Conservation (phyloP, 2,888 invertebrate species). For the Hirtodrosophila confusa region DNA sequence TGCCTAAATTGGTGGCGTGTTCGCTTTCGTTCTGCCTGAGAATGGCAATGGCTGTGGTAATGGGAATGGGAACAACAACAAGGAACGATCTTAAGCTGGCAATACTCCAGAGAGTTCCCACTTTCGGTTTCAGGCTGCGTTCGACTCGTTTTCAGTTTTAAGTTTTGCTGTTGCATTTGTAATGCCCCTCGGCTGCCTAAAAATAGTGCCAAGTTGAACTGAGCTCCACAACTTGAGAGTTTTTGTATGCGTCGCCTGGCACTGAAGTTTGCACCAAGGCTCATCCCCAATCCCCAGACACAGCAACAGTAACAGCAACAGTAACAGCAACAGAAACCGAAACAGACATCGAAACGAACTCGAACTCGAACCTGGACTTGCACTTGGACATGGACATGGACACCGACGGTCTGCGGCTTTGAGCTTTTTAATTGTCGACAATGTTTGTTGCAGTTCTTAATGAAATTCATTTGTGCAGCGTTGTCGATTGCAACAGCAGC, state of each 20-base stretch:
- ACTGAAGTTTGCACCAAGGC: slow-evolving; percentile 26
- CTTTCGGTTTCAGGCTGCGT: slow-evolving; percentile 76
- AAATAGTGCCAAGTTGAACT: slow-evolving; percentile 57
- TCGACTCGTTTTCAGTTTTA: slow-evolving; percentile 36
- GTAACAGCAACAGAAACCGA: too few relatives aligned
- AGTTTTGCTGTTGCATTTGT: slow-evolving; percentile 33
- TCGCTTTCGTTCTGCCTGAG: slow-evolving; percentile 38
- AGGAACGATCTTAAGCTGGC: slow-evolving; percentile 20
- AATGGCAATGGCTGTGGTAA: slow-evolving; percentile 6
- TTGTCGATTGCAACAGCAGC: slow-evolving; percentile 51
- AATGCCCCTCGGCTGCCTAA: slow-evolving; percentile 56
- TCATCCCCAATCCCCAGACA: slow-evolving; percentile 64
- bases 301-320: slow-evolving; percentile 9
- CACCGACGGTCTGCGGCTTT: slow-evolving; percentile 56
- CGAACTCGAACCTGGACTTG: slow-evolving; percentile 9
- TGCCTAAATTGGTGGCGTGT: slow-evolving; percentile 68
- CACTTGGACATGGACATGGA: slow-evolving; percentile 25
- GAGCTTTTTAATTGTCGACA: slow-evolving; percentile 77
- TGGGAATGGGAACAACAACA: slow-evolving; percentile 8
- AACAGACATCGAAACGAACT: slow-evolving; percentile 26
- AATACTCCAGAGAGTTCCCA: slow-evolving; percentile 80
- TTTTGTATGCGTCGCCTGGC: slow-evolving; percentile 44
- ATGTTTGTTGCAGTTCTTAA: slow-evolving; percentile 78
- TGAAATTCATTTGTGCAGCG: slow-evolving; percentile 74
- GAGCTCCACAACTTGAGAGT: slow-evolving; percentile 57